Evolutionary conservation across 2,888 invertebrate species (phyloP), one percentile per base, ranked within the genome.

Genomic region (Acrobasis repandana): DNA sequence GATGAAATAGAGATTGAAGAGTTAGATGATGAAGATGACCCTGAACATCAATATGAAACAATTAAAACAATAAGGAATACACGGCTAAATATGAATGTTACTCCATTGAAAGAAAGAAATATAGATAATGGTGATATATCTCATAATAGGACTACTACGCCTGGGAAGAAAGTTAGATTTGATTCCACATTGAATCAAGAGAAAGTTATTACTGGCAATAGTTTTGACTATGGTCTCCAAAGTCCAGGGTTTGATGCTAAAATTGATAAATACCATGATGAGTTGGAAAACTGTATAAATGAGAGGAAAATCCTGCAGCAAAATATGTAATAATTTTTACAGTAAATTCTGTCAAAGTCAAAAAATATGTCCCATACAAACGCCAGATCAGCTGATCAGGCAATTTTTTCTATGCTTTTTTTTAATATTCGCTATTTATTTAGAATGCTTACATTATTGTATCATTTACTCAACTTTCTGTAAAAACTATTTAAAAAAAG

Each of bases 231-330:
- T 67, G 83, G 76, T n/a, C 71, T 91, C 1, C 86, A 86, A 61
- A 91, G 92, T 71, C 90, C 91, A 0, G 92, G 92, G 0, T 87
- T 93, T 57, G 91, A 93, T 69, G 75, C 80, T 0, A 88, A 92
- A 68, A 83, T 93, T 49, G 92, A 93, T 14, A 92, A 86, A 64
- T 93, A 89, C 67, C 92, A 93, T 64, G 92, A 93, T 73, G 93
- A 93, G 67, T 66, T 93, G 46, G 93, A 93, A 63, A 93, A 93
- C 60, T 92, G 93, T 72, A 92, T 92, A 1, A 93, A 93, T 71
- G 93, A 93, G 63, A 85, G 83, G 60, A 93, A 93, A 61, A 87
- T 86, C 66, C 77, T 93, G 62, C 85, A 89, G 60, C 92, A 92
- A 65, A 92, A 92, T 71, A 89, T 92, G 87, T 90, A 50, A 80